Base-by-base conservation (phyloP, 2,113 vertebrate genomes). In the Anhinga anhinga region DNA sequence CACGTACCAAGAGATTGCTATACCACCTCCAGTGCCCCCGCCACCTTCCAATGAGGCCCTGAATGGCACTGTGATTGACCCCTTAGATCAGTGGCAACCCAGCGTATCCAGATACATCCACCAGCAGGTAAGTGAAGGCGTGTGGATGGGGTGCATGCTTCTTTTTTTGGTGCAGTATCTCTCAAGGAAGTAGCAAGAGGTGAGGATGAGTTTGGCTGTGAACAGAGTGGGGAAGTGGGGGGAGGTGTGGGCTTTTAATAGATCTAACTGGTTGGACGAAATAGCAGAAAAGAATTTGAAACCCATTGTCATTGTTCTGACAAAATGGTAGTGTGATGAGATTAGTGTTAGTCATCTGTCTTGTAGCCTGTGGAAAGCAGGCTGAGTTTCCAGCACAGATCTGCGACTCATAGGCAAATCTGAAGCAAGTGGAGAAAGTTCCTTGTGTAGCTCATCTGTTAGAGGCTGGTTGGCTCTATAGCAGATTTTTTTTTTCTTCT, bases 31-130 rank as follows among this genome's bases (percentile, higher is more conserved):
- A 0, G 98, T 99, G 66, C 99, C 99, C 1, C 99, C 99, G 0
- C 99, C 99, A 3, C 99, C 99, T 18, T 98, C 99, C 61, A 98
- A 45, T 0, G 99, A 99, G 82, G 99, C 99, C 95, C 98, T 99
- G 84, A 99, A 99, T 86, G 99, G 99, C 49, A 98, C 99, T 0
- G 95, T 99, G 85, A 91, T 98, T 9, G 99, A 99, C 90, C 98
- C 98, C 32, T 70, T 98, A 63, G 98, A 98, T 62, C 98, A 98
- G 96, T 98, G 98, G 98, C 97, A 98, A 5, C 95, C 97, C 79
- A 94, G 25, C 34, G 27, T 85, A 15, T 87, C 98, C 95, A n/a
- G 98, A 98, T 98, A 99, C 98, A 12, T 90, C 94, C 97, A 99
- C 74, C 99, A 99, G 97, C 99, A 99, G 98, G 99, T 99, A 84